Evolutionary conservation across 2,888 invertebrate genomes (phyloP), one percentile per base, ranked within the genome.

Genomic region (Meteorus colon): DNA sequence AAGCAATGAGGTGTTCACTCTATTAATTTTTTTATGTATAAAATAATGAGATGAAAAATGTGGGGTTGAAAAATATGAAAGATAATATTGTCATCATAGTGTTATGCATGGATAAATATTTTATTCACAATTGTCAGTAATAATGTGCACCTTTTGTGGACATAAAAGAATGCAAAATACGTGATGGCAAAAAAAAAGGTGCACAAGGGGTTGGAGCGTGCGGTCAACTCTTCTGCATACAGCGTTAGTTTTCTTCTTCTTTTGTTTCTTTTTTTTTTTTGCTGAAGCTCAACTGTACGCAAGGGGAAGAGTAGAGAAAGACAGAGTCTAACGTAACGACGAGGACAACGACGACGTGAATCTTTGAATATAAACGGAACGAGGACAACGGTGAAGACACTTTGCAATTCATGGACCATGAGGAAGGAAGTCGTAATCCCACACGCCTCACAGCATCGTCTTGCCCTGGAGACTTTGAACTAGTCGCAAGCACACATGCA

Each of bases 321-420:
- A n/a, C 24, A 34, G 68, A 60, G 73, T 29, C 19, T 48, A 71
- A 24, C 65, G 70, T 29, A 68, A 74, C 74, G 72, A 73, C 31
- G 74, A 63, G 65, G 73, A 74, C 73, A 77, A 77, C 67, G 78
- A 75, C 75, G 78, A 78, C 74, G 78, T 72, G 81, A 81, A 81
- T 81, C 79, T 81, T 80, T 81, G 81, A 81, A 81, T 81, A 81
- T 80, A 81, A 81, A 81, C 81, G 79, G 68, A 65, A 72, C 62
- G 45, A 29, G n/a, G 55, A 45, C 48, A 48, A 48, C 72, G 77
- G 79, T 77, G 79, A 60, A 37, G 77, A 77, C 72, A 75, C 77
- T 81, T 81, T 81, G 81, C 79, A 81, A 80, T 80, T 81, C 81
- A 81, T 81, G 79, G 77, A 70, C 75, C 74, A 79, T 68, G 77